These are phyloP conservation scores for Lucinisca nassula DNA, from an alignment of 2,888 invertebrate genomes.

Conservation along the genomic window DNA sequence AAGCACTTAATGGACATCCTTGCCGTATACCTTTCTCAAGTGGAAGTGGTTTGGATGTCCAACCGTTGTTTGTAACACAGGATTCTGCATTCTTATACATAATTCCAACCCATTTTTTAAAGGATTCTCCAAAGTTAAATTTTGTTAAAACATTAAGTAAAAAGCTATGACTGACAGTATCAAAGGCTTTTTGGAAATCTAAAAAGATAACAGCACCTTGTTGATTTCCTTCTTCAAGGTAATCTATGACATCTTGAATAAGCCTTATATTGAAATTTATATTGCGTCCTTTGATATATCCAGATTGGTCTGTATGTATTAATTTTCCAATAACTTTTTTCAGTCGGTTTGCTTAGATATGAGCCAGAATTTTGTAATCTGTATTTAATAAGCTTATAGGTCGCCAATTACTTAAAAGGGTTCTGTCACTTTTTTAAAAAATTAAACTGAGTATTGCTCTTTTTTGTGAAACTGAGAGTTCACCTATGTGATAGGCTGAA, in stretches of 20 bases:
- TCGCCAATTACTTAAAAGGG: conserved; percentile 14
- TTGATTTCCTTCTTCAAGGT: not conserved
- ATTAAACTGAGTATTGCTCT: conserved; percentile 7
- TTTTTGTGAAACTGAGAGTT: conserved; percentile 27
- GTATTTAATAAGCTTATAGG: conserved; percentile 23
- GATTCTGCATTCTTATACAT: not conserved
- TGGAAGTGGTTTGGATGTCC: too few relatives aligned
- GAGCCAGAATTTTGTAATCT: conserved; percentile 22
- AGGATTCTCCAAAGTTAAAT: conserved; percentile 7
- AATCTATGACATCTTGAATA: conserved; percentile 26
- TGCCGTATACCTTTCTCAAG: too few relatives aligned
- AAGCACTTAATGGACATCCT: too few relatives aligned
- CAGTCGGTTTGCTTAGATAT: not conserved
- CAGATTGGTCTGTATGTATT: conserved; percentile 17
- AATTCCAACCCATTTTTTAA: not conserved
- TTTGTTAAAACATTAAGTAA: not conserved
- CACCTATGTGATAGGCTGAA: not conserved
- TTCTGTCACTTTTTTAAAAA: conserved; percentile 6
- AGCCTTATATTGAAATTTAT: conserved; percentile 24
- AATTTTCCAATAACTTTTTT: not conserved
- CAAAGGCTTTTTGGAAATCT: conserved; percentile 1
- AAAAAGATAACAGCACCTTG: conserved; percentile 18
- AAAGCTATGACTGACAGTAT: not conserved
- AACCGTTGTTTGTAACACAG: too few relatives aligned
- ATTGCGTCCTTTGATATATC: conserved; percentile 20